Percentiles rank a stretch among this genome's conserved stretches.
phyloP scores from a whole-genome alignment of 1,140 invertebrate genomes.

The Aporrectodea caliginosa region DNA sequence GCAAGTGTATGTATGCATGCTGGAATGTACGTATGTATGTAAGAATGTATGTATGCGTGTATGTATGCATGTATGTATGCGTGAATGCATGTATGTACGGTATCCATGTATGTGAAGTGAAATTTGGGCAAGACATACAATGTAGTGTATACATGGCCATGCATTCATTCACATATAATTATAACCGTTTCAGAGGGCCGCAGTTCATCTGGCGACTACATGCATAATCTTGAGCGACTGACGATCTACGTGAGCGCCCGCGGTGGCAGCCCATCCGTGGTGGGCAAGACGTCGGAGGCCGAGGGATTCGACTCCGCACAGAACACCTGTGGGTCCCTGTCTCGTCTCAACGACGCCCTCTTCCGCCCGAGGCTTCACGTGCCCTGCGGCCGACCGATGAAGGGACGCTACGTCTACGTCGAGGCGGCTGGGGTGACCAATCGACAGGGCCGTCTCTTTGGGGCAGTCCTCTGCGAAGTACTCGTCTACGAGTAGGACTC shows the following conservation, averaged over 20 bases:
- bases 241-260: constrained; percentile 57
- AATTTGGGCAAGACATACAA: no score
- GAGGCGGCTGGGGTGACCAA: constrained; percentile 59
- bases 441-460: constrained; percentile 59
- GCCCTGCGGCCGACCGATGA: constrained; percentile 56
- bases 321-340: constrained; percentile 58
- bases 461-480: constrained; percentile 61
- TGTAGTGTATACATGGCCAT: no score
- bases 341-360: constrained; percentile 59
- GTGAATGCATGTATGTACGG: no score
- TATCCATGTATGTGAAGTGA: no score
- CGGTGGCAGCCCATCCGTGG: constrained; percentile 41
- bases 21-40: no score
- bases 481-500: constrained; percentile 57
- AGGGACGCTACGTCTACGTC: constrained; percentile 60
- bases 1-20: no score
- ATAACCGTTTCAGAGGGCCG: no score
- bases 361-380: constrained; percentile 58
- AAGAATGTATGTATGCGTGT: no score
- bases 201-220: constrained; percentile 53
- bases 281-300: constrained; percentile 49
- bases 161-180: no score
- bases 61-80: no score
- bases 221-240: constrained; percentile 59
- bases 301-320: constrained; percentile 42